A percentile compares a stretch with the other conserved stretches of the same genome.
Conservation (phyloP, 2,888 invertebrate species). For the Xylota segnis region DNA sequence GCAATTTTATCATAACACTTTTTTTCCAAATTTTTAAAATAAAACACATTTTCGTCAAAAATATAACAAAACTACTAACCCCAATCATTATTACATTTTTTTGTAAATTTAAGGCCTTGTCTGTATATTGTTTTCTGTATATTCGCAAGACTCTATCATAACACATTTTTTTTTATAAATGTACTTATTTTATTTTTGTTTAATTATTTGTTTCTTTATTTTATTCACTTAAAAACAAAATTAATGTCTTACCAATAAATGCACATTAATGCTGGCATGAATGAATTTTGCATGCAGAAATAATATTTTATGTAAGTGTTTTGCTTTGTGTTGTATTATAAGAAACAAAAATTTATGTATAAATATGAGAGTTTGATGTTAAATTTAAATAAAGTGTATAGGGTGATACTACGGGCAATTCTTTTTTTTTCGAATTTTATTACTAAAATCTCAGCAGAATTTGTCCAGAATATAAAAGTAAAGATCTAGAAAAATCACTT, state of each 20-base stretch:
- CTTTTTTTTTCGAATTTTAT: slow-evolving; percentile 2
- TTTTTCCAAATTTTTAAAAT: not conserved
- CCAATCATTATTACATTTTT: not conserved
- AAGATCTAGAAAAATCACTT: no score
- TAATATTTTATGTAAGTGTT: slow-evolving; percentile 73
- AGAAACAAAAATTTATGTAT: slow-evolving; percentile 1
- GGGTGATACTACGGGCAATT: slow-evolving; percentile 1
- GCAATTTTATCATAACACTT: not conserved
- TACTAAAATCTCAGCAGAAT: no score
- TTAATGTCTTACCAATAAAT: slow-evolving; percentile 40
- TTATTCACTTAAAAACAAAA: slow-evolving; percentile 36
- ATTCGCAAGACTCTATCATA: not conserved
- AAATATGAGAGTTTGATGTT: not conserved
- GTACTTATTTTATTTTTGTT: slow-evolving; percentile 5
- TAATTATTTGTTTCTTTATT: not conserved
- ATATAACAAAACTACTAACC: not conserved
- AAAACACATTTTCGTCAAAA: not conserved
- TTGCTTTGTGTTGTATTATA: slow-evolving; percentile 57
- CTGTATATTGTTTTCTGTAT: not conserved
- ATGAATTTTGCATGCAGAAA: slow-evolving; percentile 73
- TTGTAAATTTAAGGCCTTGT: not conserved
- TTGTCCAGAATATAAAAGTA: no score
- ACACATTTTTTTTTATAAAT: not conserved
- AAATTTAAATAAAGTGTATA: not conserved
- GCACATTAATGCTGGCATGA: slow-evolving; percentile 65